Percentiles rank a stretch among this genome's conserved stretches.
phyloP scores from a whole-genome alignment of 1,140 invertebrate species.

The Lasioglossum baleicum region DNA sequence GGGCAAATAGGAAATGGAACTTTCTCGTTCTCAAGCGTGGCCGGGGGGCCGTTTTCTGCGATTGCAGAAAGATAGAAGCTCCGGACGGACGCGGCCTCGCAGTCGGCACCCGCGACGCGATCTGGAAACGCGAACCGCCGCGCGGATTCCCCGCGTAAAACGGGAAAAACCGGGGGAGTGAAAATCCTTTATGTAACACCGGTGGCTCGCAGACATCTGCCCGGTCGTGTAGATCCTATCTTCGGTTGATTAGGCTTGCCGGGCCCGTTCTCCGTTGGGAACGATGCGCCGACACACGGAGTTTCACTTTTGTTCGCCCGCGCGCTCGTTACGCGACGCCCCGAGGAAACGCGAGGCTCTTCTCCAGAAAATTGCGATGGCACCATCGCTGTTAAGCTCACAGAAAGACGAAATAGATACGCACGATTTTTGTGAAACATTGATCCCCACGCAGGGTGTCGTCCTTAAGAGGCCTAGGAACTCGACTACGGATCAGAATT shows the following conservation, averaged over 20 bases:
- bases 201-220: neutral
- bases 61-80: conserved; percentile 35
- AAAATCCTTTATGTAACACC: conserved; percentile 46
- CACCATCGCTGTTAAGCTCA: no score
- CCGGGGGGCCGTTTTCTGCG: conserved; percentile 25
- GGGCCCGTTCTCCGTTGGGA: conserved; percentile 5
- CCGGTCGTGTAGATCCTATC: conserved; percentile 45
- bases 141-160: neutral
- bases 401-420: no score
- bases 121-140: neutral
- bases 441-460: no score
- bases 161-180: conserved; percentile 4
- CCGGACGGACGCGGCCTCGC: no score
- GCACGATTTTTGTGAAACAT: no score
- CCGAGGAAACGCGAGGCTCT: neutral
- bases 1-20: conserved; percentile 42
- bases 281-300: conserved; percentile 28
- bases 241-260: conserved; percentile 35
- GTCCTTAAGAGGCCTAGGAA: no score
- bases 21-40: conserved; percentile 48
- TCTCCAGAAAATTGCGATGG: neutral
- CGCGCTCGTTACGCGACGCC: neutral
- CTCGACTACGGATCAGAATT: no score
- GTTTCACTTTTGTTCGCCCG: conserved; percentile 55
- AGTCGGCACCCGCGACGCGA: neutral